Evolutionary conservation across 1,140 invertebrate species (phyloP), one percentile per base, ranked within the genome.

Genomic region (Popillia japonica): DNA sequence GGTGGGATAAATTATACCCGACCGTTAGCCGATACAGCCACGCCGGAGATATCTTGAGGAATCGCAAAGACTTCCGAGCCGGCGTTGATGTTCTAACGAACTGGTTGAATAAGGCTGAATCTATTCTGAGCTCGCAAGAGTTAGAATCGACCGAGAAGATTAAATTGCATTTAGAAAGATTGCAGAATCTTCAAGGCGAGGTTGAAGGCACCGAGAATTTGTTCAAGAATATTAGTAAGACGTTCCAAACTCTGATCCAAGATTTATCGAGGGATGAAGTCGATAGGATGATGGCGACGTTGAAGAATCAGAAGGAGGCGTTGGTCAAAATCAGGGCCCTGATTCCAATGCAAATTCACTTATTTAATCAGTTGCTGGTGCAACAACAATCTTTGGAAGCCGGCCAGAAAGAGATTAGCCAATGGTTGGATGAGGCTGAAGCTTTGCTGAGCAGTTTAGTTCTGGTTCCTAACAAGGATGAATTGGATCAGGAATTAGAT

Each of bases 191-290:
- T 42, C 93, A 95, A 84, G 89, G 88, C 23, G 94, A 98, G 88
- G 91, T 97, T 0, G 95, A 96, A 84, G 91, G 92, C 64, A 93
- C 96, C 79, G 96, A 98, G 86, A 93, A 95, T 78, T 85, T 97
- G 0, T 98, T 98, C 85, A 97, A 98, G 86, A 92, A 90, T 72
- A 92, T 96, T 42, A 96, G 94, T 82, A 95, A 95, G 85, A 96
- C 94, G 72, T 97, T 98, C 86, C 97, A 98, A 87, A 91, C 90
- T 6, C 89, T 98, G 0, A 96, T 98, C 17, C 95, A 94, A 81
- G 96, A 98, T 85, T 88, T 98, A n/a, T 93, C 94, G 0, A 90
- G 95, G 22, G 95, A 98, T 44, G 95, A 97, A 83, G 95, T 98
- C 2, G 96, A 97, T 79, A 90, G 90, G 72, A 96, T 97, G 91